phyloP scores from a whole-genome alignment of 1,140 invertebrate genomes.

The Aphis craccivora region DNA sequence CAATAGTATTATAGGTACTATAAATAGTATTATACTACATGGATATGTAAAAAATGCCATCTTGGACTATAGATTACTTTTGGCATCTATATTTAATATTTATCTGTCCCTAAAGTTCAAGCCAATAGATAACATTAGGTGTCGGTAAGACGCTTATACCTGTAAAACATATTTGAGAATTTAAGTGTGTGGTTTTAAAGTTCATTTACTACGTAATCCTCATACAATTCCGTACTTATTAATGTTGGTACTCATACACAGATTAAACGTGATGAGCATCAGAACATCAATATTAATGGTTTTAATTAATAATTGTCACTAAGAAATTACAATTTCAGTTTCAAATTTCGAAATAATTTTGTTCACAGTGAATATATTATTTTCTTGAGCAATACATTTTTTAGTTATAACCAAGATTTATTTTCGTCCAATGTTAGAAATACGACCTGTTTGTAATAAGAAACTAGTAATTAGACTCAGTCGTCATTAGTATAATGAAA shows the following conservation, averaged over 20 bases:
- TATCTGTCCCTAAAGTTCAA: neutral
- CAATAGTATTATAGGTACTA: no score
- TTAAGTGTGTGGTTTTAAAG: neutral
- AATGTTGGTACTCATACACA: neutral
- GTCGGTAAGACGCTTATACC: neutral
- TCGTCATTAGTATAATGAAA: slow-evolving; percentile 1
- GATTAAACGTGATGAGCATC: neutral
- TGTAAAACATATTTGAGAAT: neutral
- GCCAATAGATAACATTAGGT: neutral
- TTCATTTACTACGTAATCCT: neutral
- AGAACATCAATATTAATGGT: neutral
- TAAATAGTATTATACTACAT: no score
- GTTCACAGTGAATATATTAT: neutral
- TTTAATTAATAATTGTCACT: slow-evolving; percentile 12
- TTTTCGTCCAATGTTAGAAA: neutral
- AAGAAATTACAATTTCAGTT: neutral
- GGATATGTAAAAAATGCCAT: no score
- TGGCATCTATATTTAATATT: no score
- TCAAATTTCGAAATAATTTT: slow-evolving; percentile 17
- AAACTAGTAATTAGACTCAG: slow-evolving; percentile 9
- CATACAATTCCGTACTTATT: neutral
- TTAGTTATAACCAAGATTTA: neutral
- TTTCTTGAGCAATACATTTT: neutral
- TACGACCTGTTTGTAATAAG: neutral
- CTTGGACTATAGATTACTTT: no score